These are phyloP conservation scores for Manis pentadactyla DNA, from an alignment of 2,797 vertebrate species.

Conservation along the genomic window DNA sequence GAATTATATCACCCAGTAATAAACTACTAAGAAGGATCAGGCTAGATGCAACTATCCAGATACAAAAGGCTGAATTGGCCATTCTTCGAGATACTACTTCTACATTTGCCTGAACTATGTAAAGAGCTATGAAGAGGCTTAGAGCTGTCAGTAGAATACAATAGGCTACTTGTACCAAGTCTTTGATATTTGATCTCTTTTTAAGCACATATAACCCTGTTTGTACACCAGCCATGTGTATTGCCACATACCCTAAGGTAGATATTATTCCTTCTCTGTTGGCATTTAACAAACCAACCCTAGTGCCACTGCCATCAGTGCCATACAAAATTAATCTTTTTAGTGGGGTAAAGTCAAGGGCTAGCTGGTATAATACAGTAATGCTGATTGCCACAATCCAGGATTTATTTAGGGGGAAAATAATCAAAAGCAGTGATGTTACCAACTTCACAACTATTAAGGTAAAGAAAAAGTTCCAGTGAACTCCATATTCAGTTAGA, in stretches of 20 bases:
- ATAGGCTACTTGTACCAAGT: conserved; percentile 88
- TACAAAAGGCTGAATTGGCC: conserved; percentile 94
- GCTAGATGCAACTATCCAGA: conserved; percentile 93
- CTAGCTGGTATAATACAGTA: conserved; percentile 89
- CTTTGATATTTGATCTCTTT: conserved; percentile 86
- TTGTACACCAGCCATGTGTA: conserved; percentile 95
- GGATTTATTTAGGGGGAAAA: conserved; percentile 88
- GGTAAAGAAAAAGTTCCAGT: conserved; percentile 99
- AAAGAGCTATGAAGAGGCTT: conserved; percentile 85
- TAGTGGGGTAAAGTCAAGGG: conserved; percentile 90
- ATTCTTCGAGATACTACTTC: conserved; percentile 94
- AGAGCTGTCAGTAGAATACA: conserved; percentile 84
- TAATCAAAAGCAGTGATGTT: conserved; percentile 89
- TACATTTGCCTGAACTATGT: conserved; percentile 83
- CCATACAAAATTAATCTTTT: conserved; percentile 92
- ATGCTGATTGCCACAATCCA: conserved; percentile 90
- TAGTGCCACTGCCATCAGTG: conserved; percentile 86
- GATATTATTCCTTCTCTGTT: conserved; percentile 97
- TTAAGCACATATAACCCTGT: conserved; percentile 91
- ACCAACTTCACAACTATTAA: conserved; percentile 91
- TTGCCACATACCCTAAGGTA: conserved; percentile 91
- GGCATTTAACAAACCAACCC: conserved; percentile 91
- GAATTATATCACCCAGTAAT: conserved; percentile 87
- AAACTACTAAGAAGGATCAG: conserved; percentile 90
- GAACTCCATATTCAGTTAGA: conserved; percentile 95